Evolutionary conservation across 2,888 invertebrate genomes (phyloP).

Genomic region (Tetranychus piercei): DNA sequence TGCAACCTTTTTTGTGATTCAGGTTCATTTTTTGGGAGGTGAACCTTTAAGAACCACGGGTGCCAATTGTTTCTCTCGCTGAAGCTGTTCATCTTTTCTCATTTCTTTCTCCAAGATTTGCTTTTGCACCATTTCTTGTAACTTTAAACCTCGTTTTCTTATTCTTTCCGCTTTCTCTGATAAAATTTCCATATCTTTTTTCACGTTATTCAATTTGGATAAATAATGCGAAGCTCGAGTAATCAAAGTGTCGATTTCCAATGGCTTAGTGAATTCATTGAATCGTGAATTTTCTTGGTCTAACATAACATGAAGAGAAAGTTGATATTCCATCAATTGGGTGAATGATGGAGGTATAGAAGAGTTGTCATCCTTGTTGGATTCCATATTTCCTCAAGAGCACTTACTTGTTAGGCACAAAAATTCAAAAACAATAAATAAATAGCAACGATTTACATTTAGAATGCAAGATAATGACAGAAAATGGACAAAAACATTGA

Average conservation of each 20-base stretch:
- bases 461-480: not conserved
- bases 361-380: not conserved
- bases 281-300: conserved; percentile 15
- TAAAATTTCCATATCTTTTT: conserved; percentile 16
- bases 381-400: not conserved
- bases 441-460: not conserved
- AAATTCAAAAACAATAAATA: not conserved
- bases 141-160: conserved; percentile 11
- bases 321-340: conserved; percentile 16
- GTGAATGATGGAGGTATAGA: conserved; percentile 4
- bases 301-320: conserved; percentile 13
- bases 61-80: conserved; percentile 17
- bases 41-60: conserved; percentile 6
- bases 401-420: not conserved
- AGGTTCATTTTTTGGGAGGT: not conserved
- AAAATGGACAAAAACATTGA: not conserved
- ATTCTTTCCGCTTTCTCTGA: conserved; percentile 6
- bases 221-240: conserved; percentile 10
- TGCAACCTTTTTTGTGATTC: not conserved
- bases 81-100: conserved; percentile 8
- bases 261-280: not conserved
- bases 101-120: conserved; percentile 11
- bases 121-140: not conserved
- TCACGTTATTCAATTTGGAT: conserved; percentile 14
- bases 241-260: conserved; percentile 15